phyloP scores from a whole-genome alignment of 1,140 invertebrate genomes.

The Coptotermes formosanus region DNA sequence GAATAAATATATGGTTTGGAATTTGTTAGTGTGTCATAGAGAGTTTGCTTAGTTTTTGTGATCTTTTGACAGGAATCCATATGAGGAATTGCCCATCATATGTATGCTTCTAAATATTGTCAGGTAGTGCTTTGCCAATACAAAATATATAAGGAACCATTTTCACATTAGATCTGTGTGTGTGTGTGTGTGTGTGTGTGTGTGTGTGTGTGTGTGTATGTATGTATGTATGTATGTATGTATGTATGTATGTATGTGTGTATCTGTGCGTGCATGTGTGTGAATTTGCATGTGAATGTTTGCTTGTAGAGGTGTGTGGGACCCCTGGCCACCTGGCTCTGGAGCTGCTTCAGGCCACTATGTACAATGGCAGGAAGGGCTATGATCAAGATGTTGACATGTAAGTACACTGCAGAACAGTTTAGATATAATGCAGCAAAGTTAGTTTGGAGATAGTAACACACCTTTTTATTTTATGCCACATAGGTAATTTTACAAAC shows the following conservation, averaged over 20 bases:
- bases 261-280: not conserved
- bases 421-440: too few relatives aligned
- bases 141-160: too few relatives aligned
- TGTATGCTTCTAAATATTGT: too few relatives aligned
- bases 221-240: constrained; percentile 36
- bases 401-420: constrained; percentile 38
- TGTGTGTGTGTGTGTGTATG: constrained; percentile 18
- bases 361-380: constrained; percentile 54
- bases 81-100: too few relatives aligned
- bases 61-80: too few relatives aligned
- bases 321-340: constrained; percentile 73
- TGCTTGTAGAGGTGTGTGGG: constrained; percentile 59
- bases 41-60: too few relatives aligned
- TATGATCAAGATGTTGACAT: constrained; percentile 45
- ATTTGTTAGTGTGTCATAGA: too few relatives aligned
- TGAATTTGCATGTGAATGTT: constrained; percentile 22
- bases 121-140: too few relatives aligned
- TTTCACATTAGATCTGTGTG: not conserved
- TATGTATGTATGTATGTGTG: not conserved
- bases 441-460: too few relatives aligned
- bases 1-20: too few relatives aligned
- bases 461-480: too few relatives aligned
- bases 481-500: too few relatives aligned
- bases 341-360: constrained; percentile 62
- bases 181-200: not conserved